Conservation (phyloP, 2,888 invertebrate species). For the Tenodera sinensis region DNA sequence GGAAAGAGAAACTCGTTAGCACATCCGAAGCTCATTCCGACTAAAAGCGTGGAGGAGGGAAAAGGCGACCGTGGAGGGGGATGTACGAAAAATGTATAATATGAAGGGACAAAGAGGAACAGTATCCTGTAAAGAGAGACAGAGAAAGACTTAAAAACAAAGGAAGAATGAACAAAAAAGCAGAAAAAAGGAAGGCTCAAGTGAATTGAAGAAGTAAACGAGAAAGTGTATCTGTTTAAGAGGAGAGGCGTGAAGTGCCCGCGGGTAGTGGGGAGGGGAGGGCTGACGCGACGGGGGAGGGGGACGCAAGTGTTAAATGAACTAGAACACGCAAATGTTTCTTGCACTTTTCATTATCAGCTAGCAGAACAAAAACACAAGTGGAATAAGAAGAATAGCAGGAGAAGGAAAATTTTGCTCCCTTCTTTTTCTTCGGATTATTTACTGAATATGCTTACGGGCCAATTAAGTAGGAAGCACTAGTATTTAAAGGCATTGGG, state of each 20-base stretch:
- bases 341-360: slow-evolving; percentile 23
- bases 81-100: not conserved
- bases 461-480: not conserved
- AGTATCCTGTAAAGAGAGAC: not conserved
- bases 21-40: not conserved
- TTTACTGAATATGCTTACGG: not conserved
- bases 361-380: not conserved
- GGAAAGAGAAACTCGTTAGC: slow-evolving; percentile 1
- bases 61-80: not conserved
- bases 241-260: not conserved
- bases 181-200: not conserved
- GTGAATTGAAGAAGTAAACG: slow-evolving; percentile 21
- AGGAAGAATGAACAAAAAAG: not conserved
- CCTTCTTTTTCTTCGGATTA: not conserved
- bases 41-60: slow-evolving; percentile 5
- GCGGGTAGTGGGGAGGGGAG: not conserved
- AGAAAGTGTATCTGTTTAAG: not conserved
- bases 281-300: not conserved
- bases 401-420: not conserved
- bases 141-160: not conserved
- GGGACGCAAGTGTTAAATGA: slow-evolving; percentile 18
- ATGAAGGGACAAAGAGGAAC: not conserved
- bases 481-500: not conserved
- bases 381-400: not conserved
- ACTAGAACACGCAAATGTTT: slow-evolving; percentile 25